phyloP scores from a whole-genome alignment of 1,140 invertebrate genomes.

The Elymnias hypermnestra region DNA sequence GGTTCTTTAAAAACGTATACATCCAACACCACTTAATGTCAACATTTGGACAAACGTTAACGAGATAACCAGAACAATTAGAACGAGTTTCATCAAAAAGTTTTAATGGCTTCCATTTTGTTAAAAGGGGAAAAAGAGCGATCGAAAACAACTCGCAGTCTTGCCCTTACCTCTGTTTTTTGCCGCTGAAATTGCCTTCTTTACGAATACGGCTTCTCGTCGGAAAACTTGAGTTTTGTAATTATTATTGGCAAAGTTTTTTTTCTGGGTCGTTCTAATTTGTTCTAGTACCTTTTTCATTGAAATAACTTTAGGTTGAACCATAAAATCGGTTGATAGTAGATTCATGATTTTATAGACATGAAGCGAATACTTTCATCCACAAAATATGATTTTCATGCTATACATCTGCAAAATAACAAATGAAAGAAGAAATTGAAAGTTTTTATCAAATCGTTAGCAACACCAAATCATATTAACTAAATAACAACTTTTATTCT shows the following conservation, averaged over 20 bases:
- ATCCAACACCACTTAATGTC: constrained; percentile 17
- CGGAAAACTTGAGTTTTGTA: constrained; percentile 19
- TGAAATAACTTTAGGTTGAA: not conserved
- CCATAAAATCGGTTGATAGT: no score
- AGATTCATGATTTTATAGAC: no score
- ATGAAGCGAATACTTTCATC: no score
- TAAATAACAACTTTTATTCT: no score
- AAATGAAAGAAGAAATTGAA: no score
- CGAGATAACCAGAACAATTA: constrained; percentile 56
- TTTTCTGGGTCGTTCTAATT: constrained; percentile 19
- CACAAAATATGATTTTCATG: no score
- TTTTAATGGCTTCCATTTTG: constrained; percentile 55
- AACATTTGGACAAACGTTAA: constrained; percentile 28
- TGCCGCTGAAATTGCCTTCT: constrained; percentile 12
- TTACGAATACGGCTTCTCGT: constrained; percentile 11
- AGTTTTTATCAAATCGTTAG: no score
- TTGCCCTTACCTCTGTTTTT: constrained; percentile 21
- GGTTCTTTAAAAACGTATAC: constrained; percentile 3
- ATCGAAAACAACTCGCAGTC: constrained; percentile 40
- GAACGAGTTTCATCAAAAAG: constrained; percentile 45
- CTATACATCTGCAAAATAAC: no score
- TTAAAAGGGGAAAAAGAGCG: constrained; percentile 35
- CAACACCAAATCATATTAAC: no score
- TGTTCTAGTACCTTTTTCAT: not conserved
- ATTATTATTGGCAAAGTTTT: constrained; percentile 18